Evolutionary conservation across 2,113 vertebrate genomes (phyloP).

Genomic region (Hydropotes inermis): DNA sequence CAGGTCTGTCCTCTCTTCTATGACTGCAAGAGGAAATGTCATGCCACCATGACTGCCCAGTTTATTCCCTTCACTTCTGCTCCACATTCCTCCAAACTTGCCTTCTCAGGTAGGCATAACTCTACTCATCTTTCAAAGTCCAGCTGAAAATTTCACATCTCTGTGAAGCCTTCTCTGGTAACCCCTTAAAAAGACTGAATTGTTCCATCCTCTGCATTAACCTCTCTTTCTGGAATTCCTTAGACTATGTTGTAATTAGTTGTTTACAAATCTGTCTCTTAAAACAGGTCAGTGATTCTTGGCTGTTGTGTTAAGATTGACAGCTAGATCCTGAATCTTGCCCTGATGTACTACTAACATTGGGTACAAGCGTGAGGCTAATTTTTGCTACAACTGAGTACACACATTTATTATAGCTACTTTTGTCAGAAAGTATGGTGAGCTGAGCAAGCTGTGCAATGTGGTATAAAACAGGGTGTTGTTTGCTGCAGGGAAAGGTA

Average conservation of each 20-base stretch:
- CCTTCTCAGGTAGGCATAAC: neutral
- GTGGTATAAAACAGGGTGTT: neutral
- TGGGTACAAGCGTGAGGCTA: neutral
- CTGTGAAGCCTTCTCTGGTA: neutral
- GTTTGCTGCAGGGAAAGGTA: neutral
- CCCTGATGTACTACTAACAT: neutral
- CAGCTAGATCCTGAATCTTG: neutral
- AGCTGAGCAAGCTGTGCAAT: neutral
- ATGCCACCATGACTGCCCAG: neutral
- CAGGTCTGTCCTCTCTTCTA: neutral
- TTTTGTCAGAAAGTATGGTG: neutral
- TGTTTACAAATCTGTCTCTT: slow-evolving; percentile 23
- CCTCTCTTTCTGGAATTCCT: neutral
- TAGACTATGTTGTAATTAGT: neutral
- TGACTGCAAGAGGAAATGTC: neutral
- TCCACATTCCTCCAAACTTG: neutral
- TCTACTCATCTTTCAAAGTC: neutral
- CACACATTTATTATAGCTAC: neutral
- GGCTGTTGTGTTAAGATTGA: neutral
- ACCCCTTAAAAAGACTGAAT: neutral
- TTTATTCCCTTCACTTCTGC: neutral
- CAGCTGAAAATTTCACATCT: neutral
- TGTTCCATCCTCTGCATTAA: neutral
- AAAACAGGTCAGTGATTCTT: neutral
- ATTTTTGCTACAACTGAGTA: neutral